Base-by-base conservation (phyloP, 2,888 invertebrate species). In the Serripes groenlandicus region DNA sequence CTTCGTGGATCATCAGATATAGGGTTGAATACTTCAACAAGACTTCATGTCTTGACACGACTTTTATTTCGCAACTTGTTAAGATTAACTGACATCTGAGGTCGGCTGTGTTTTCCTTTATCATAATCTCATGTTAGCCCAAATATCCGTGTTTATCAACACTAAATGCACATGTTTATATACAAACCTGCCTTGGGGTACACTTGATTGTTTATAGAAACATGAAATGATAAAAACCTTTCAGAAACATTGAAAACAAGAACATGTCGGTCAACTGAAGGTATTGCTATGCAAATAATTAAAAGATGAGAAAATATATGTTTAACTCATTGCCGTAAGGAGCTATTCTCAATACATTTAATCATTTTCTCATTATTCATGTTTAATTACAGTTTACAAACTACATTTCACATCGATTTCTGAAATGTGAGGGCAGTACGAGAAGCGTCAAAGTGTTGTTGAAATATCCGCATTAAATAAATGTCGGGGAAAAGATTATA, bases 41-140 rank as follows among this genome's bases (percentile, higher is more conserved):
- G 56, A 56, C 56, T n/a, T n/a, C 56, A 26, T 2, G 56, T 56
- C 56, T 56, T 56, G 56, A 26, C 28, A 56, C 23, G 56, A 15
- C 28, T 56, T 2, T 56, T 56, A 56, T 56, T 56, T 56, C 21
- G 56, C 2, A 64, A 35, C 64, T 34, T 64, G 64, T 64, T 35
- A 32, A 37, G 64, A 32, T 64, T 32, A 64, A 5, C 15, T 66
- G 66, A 66, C 66, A 66, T 66, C 2, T n/a, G 4, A 35, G 64
- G 66, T 66, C 42, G n/a, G 28, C 66, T 9, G 15, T 66, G 42
- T 66, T 66, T 66, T 21, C 56, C 56, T 56, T 9, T n/a, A 23
- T n/a, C 66, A 66, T 42, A 66, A 66, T 66, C 66, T 28, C 66
- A 42, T 66, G 66, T 66, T 66, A 37, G 66, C 34, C 66, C 26